Conservation (phyloP, 2,797 vertebrate species). For the Sebastes diploproa region DNA sequence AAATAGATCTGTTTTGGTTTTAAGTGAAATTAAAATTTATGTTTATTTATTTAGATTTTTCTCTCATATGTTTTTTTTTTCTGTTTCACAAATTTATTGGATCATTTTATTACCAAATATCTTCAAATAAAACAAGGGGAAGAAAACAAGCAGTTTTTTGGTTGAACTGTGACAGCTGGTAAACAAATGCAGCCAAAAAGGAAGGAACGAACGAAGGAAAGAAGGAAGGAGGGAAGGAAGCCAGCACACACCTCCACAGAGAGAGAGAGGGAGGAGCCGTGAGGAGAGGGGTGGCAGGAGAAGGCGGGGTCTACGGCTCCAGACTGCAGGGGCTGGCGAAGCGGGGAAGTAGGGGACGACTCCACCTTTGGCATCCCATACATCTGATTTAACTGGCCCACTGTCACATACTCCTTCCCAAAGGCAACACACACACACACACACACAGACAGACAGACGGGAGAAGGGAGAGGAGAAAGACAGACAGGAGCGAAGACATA, state of each 20-base stretch:
- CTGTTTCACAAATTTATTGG: neutral
- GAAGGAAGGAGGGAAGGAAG: neutral
- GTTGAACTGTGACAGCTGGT: neutral
- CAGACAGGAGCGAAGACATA: slow-evolving; percentile 6
- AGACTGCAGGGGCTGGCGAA: slow-evolving; percentile 66
- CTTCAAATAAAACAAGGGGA: neutral
- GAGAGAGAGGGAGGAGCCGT: slow-evolving; percentile 84
- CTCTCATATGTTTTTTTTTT: neutral
- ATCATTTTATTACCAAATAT: neutral
- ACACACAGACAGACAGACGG: neutral
- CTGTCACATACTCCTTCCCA: slow-evolving; percentile 86
- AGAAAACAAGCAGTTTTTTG: neutral
- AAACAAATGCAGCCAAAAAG: neutral
- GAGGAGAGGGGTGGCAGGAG: slow-evolving; percentile 79
- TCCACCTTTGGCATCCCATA: slow-evolving; percentile 85
- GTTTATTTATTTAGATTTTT: neutral
- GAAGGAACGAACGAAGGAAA: neutral
- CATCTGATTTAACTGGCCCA: slow-evolving; percentile 88
- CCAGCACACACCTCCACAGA: slow-evolving; percentile 86
- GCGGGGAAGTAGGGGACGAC: slow-evolving; percentile 81
- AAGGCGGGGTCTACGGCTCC: slow-evolving; percentile 71
- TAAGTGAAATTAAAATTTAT: too few species aligned
- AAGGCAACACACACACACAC: neutral
- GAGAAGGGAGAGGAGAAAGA: neutral
- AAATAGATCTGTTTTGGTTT: neutral